These are phyloP conservation scores for Papilio protenor DNA, from an alignment of 2,888 invertebrate species.

Conservation along the genomic window DNA sequence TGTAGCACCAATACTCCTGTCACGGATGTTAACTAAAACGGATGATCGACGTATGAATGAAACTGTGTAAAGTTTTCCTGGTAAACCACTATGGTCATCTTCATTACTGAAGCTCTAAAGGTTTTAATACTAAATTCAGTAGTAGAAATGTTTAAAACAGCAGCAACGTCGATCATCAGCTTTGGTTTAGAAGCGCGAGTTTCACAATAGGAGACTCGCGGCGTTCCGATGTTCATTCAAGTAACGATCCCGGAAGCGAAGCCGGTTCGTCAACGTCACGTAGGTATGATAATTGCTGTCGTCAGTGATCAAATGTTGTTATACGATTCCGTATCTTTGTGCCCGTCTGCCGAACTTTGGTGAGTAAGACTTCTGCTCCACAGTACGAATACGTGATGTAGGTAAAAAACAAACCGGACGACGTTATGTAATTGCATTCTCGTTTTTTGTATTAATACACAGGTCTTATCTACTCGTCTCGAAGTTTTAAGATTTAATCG, in stretches of 20 bases:
- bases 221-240: conserved; percentile 76
- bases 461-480: neutral
- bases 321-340: conserved; percentile 44
- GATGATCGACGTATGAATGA: conserved; percentile 15
- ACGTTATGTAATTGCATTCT: neutral
- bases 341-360: conserved; percentile 22
- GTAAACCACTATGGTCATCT: neutral
- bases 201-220: conserved; percentile 58
- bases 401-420: conserved; percentile 23
- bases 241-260: conserved; percentile 81
- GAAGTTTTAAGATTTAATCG: conserved; percentile 4
- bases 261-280: conserved; percentile 79
- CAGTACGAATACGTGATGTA: neutral
- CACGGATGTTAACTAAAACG: conserved; percentile 52
- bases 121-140: neutral
- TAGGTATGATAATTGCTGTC: conserved; percentile 77
- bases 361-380: conserved; percentile 27
- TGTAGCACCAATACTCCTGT: conserved; percentile 54
- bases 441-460: conserved; percentile 9
- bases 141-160: neutral
- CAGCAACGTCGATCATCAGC: conserved; percentile 4
- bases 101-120: neutral
- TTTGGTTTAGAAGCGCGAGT: conserved; percentile 50
- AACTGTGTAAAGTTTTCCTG: neutral
- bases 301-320: conserved; percentile 68